Evolutionary conservation across 2,113 vertebrate species (phyloP).

Genomic region (Chlorodrepanis virens): DNA sequence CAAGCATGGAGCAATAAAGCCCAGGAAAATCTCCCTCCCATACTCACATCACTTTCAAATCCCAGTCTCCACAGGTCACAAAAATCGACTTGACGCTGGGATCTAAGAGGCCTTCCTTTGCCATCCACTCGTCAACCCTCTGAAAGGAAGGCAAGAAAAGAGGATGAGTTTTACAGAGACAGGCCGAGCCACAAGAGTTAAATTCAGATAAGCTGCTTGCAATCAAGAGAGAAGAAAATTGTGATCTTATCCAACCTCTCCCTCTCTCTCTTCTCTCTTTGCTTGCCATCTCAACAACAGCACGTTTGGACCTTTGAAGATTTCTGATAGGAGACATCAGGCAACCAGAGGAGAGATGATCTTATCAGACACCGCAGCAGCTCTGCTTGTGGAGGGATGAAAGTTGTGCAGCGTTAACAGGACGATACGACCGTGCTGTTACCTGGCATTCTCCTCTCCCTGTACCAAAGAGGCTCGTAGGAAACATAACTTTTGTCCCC

Average conservation of each 20-base stretch:
- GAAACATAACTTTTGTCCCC: neutral
- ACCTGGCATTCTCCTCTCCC: neutral
- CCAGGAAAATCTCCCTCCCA: constrained; percentile 27
- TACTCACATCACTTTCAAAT: constrained; percentile 89
- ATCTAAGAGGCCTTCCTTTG: constrained; percentile 84
- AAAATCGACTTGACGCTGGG: constrained; percentile 86
- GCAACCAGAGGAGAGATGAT: constrained; percentile 55
- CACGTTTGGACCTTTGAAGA: constrained; percentile 64
- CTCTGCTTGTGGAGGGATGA: constrained; percentile 35
- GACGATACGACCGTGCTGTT: neutral
- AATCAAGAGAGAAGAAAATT: constrained; percentile 74
- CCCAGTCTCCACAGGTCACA: constrained; percentile 88
- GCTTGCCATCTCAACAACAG: constrained; percentile 62
- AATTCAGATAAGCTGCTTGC: constrained; percentile 72
- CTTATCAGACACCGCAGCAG: constrained; percentile 45
- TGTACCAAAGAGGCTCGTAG: neutral
- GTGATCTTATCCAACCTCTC: constrained; percentile 70
- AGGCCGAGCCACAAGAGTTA: constrained; percentile 66
- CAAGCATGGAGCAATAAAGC: neutral
- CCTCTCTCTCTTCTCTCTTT: constrained; percentile 50
- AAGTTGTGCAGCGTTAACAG: neutral
- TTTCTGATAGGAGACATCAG: constrained; percentile 70
- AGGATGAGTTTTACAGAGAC: constrained; percentile 67
- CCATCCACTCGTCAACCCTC: constrained; percentile 87
- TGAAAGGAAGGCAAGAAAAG: constrained; percentile 76